Evolutionary conservation across 2,888 invertebrate species (phyloP).

Genomic region (Chirona hameri): DNA sequence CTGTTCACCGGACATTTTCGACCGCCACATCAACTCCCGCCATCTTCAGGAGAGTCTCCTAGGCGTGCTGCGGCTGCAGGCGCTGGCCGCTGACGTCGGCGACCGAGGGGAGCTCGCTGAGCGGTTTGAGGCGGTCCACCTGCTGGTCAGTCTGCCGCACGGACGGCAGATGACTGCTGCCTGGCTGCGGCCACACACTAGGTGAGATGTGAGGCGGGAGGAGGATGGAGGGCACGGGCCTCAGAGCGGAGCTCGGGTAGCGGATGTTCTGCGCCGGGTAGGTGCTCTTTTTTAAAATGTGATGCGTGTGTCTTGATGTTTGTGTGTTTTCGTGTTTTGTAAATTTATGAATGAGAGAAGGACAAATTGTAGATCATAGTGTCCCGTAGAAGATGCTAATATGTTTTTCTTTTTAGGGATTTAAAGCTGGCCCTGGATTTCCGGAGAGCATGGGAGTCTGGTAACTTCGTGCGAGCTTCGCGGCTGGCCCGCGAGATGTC

Average conservation of each 20-base stretch:
- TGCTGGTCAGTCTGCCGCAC: not conserved
- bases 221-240: not conserved
- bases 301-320: too few relatives aligned
- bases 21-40: conserved; percentile 1
- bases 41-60: not conserved
- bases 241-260: too few relatives aligned
- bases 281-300: too few relatives aligned
- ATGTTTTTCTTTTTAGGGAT: not conserved
- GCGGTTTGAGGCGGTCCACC: not conserved
- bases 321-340: too few relatives aligned
- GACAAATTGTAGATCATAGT: too few relatives aligned
- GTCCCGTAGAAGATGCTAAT: not conserved
- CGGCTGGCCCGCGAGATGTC: not conserved
- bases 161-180: not conserved
- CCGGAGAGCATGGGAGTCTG: not conserved
- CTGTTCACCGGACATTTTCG: not conserved
- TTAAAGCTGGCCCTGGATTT: not conserved
- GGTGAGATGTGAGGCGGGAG: not conserved
- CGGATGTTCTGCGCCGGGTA: not conserved
- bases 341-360: too few relatives aligned
- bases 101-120: not conserved
- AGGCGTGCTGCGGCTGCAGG: not conserved
- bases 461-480: not conserved
- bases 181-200: not conserved
- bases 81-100: not conserved